phyloP scores from a whole-genome alignment of 2,113 vertebrate species.

The Microcebus griseorufus region DNA sequence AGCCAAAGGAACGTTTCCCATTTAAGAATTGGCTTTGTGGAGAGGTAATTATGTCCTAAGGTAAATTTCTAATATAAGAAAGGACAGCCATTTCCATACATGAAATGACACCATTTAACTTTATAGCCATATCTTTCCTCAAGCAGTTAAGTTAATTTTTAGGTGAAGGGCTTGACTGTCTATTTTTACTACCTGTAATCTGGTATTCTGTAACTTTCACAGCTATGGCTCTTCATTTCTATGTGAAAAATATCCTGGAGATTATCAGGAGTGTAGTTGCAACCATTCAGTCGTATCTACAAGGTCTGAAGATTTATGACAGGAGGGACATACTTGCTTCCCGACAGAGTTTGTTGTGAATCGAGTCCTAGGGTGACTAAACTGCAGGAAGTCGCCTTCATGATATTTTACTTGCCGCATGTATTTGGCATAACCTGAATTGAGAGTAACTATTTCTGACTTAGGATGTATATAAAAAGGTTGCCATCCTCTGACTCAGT shows the following conservation, averaged over 20 bases:
- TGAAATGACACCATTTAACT: constrained; percentile 55
- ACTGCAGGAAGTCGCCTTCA: neutral
- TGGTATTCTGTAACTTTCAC: constrained; percentile 17
- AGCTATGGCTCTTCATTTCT: neutral
- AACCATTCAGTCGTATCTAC: neutral
- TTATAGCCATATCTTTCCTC: constrained; percentile 50
- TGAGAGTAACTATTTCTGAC: constrained; percentile 28
- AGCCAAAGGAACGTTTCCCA: constrained; percentile 72
- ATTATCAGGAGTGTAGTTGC: neutral
- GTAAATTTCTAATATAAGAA: constrained; percentile 65
- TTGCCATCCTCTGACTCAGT: neutral
- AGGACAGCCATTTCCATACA: constrained; percentile 59
- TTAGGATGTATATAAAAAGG: neutral
- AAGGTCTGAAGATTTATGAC: neutral
- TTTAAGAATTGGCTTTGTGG: constrained; percentile 76
- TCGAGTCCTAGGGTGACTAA: neutral
- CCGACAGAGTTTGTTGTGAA: neutral
- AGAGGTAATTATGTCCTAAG: constrained; percentile 61
- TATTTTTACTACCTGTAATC: constrained; percentile 10
- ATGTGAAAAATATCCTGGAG: neutral
- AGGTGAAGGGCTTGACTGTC: constrained; percentile 45
- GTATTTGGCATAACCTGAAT: neutral
- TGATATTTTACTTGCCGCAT: neutral
- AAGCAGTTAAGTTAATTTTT: constrained; percentile 63
- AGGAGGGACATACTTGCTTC: neutral